Conservation (phyloP, 2,888 invertebrate genomes). For the Leucophenga maculata region DNA sequence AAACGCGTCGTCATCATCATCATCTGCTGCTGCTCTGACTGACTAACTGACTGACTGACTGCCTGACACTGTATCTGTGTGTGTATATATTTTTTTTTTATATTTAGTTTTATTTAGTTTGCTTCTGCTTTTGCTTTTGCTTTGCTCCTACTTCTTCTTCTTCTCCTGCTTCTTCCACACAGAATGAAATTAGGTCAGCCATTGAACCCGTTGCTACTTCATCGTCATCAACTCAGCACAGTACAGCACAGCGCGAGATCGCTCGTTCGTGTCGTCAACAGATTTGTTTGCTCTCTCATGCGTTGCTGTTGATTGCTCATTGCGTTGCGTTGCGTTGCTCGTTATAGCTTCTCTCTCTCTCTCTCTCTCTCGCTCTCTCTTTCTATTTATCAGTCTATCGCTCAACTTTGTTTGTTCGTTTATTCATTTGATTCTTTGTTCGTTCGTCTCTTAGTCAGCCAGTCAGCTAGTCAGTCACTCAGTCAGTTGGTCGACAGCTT, state of each 20-base stretch:
- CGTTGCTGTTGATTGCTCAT: too few relatives aligned
- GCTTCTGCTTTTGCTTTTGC: too few relatives aligned
- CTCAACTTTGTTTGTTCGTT: too few relatives aligned
- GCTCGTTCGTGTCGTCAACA: slow-evolving; percentile 10
- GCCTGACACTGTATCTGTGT: slow-evolving; percentile 10
- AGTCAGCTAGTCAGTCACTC: too few relatives aligned
- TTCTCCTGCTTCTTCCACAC: slow-evolving; percentile 44
- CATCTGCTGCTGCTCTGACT: neutral
- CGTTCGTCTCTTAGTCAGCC: too few relatives aligned
- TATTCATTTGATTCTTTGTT: too few relatives aligned
- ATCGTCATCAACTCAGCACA: too few relatives aligned
- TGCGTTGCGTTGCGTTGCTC: too few relatives aligned
- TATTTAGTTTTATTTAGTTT: slow-evolving; percentile 40
- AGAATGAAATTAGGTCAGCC: slow-evolving; percentile 71
- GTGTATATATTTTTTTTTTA: neutral
- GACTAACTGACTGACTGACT: slow-evolving; percentile 6
- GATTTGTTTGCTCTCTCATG: slow-evolving; percentile 13
- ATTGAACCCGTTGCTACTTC: slow-evolving; percentile 70
- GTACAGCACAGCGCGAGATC: slow-evolving; percentile 27
- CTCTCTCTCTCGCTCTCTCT: too few relatives aligned
- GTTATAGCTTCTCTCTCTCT: too few relatives aligned
- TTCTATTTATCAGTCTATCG: too few relatives aligned
- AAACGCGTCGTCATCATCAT: neutral
- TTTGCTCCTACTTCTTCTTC: slow-evolving; percentile 40
- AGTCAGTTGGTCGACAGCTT: too few relatives aligned